These are phyloP conservation scores for Gobio gobio DNA, from an alignment of 2,113 vertebrate species.

Conservation along the genomic window DNA sequence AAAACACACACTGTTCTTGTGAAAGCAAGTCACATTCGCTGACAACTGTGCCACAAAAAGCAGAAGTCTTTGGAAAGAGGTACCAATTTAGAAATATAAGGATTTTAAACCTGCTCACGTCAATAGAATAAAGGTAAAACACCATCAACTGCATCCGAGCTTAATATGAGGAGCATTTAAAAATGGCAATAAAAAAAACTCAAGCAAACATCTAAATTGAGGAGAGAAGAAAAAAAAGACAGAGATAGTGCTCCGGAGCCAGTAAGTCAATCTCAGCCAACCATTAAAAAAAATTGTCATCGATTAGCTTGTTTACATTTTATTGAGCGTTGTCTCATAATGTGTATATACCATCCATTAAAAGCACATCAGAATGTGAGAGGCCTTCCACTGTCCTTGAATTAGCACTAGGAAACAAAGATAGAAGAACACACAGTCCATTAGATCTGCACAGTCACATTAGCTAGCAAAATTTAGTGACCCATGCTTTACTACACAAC, in stretches of 20 bases:
- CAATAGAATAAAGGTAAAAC: slow-evolving; percentile 15
- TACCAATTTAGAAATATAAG: not conserved
- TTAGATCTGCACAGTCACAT: not conserved
- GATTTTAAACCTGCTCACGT: not conserved
- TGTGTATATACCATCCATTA: slow-evolving; percentile 5
- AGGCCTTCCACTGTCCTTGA: not conserved
- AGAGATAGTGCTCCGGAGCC: not conserved
- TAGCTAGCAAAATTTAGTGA: not conserved
- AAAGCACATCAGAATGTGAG: not conserved
- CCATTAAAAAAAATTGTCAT: not conserved
- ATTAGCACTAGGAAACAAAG: not conserved
- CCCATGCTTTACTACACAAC: not conserved
- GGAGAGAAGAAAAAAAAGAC: not conserved
- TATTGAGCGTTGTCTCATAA: not conserved
- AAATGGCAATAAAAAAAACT: not conserved
- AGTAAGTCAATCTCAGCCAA: not conserved
- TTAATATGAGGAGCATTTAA: not conserved
- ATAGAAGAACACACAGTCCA: not conserved
- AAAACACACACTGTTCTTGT: slow-evolving; percentile 16
- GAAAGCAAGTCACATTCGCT: not conserved
- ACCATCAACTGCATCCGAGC: not conserved
- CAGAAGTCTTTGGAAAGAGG: not conserved
- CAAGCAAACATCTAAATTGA: not conserved
- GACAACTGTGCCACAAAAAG: not conserved
- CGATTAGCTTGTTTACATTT: slow-evolving; percentile 15